A percentile compares a stretch with the other conserved stretches of the same genome.
Evolutionary conservation across 2,113 vertebrate species (phyloP).

Genomic region (Muntiacus reevesi): DNA sequence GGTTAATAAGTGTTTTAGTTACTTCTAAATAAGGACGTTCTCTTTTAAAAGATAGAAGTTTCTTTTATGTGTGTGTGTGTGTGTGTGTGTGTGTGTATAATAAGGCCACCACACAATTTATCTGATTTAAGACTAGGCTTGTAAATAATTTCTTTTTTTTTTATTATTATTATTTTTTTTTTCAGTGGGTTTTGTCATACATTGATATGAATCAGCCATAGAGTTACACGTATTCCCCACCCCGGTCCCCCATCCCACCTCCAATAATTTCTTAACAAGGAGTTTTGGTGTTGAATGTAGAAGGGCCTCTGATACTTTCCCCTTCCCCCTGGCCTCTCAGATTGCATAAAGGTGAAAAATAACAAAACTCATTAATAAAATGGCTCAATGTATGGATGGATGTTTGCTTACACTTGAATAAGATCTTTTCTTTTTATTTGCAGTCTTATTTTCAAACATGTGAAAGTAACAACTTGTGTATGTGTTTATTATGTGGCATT

Average conservation of each 20-base stretch:
- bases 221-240: no score
- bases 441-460: background rate
- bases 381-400: background rate
- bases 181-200: no score
- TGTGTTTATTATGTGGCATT: background rate
- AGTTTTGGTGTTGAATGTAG: background rate
- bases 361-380: background rate
- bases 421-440: background rate
- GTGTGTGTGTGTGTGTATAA: background rate
- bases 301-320: background rate
- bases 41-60: background rate
- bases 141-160: no score
- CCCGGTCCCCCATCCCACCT: no score
- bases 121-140: no score
- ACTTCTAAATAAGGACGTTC: background rate
- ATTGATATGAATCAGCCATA: no score
- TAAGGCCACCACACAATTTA: background rate
- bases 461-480: background rate
- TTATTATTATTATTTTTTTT: no score
- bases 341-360: background rate
- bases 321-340: background rate
- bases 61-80: no score
- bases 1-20: background rate
- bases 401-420: background rate
- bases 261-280: background rate